Evolutionary conservation across 2,113 vertebrate species (phyloP).

Genomic region (Pongo abelii): DNA sequence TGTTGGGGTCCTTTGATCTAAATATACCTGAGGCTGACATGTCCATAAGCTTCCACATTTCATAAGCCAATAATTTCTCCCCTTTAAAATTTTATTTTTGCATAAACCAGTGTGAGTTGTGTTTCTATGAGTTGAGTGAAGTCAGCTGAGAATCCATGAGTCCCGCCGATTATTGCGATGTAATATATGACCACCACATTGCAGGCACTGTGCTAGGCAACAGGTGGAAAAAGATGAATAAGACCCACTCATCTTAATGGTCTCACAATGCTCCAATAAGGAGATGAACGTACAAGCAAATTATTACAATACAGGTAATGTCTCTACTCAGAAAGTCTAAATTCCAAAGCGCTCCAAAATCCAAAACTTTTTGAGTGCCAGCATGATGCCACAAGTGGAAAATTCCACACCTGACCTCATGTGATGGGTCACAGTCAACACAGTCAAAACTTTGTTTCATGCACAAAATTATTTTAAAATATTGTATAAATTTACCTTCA

Average conservation of each 20-base stretch:
- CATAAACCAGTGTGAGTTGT: background rate
- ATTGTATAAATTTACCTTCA: background rate
- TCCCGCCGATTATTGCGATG: fast-evolving
- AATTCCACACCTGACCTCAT: background rate
- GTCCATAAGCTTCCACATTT: background rate
- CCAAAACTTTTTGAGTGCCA: background rate
- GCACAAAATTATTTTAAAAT: background rate
- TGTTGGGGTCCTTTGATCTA: background rate
- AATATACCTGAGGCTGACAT: background rate
- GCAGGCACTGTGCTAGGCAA: background rate
- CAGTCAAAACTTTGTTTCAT: background rate
- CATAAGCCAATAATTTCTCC: background rate
- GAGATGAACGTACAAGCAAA: background rate
- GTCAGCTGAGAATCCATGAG: fast-evolving
- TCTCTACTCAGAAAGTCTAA: background rate
- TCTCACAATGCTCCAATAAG: background rate
- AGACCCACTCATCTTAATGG: fast-evolving
- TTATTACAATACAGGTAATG: background rate
- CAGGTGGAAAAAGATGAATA: background rate
- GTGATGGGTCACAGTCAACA: background rate
- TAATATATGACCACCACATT: fast-evolving
- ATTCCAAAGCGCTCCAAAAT: background rate
- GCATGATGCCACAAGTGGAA: background rate
- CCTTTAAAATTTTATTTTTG: background rate
- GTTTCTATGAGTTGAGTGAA: background rate